phyloP scores from a whole-genome alignment of 2,113 vertebrate genomes.

The Callipepla californica region DNA sequence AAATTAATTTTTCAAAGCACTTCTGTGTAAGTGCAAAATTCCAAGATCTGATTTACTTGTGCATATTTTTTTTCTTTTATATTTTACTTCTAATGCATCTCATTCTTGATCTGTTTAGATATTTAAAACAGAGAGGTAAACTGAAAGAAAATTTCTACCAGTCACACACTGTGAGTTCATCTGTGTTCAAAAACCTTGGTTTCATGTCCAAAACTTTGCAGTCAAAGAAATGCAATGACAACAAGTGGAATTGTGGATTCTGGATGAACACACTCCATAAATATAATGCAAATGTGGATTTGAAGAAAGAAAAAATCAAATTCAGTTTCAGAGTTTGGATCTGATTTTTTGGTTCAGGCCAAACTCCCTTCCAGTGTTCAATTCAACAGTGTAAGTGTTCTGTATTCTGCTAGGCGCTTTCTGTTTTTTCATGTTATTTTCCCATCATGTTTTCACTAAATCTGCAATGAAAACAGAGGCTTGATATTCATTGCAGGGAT shows the following conservation, averaged over 20 bases:
- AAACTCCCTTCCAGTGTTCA: not conserved
- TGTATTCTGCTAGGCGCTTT: not conserved
- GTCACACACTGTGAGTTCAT: not conserved
- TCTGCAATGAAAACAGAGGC: slow-evolving; percentile 3
- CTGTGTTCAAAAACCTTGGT: not conserved
- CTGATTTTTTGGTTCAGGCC: not conserved
- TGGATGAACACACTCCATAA: not conserved
- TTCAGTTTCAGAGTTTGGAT: not conserved
- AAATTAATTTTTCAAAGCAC: not conserved
- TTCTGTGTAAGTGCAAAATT: not conserved
- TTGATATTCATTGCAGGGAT: slow-evolving; percentile 22
- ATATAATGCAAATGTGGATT: not conserved
- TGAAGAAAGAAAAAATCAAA: not conserved
- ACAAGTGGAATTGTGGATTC: not conserved
- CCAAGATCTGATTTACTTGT: not conserved
- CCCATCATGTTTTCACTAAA: not conserved
- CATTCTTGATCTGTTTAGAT: not conserved
- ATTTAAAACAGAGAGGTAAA: not conserved
- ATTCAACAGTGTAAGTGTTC: not conserved
- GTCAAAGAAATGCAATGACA: not conserved
- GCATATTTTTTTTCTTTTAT: not conserved
- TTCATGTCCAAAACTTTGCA: not conserved
- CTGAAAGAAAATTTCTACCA: not conserved
- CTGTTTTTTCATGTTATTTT: not conserved
- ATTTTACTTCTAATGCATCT: not conserved